Evolutionary conservation across 1,140 invertebrate genomes (phyloP).

Genomic region (Diorhabda sublineata): DNA sequence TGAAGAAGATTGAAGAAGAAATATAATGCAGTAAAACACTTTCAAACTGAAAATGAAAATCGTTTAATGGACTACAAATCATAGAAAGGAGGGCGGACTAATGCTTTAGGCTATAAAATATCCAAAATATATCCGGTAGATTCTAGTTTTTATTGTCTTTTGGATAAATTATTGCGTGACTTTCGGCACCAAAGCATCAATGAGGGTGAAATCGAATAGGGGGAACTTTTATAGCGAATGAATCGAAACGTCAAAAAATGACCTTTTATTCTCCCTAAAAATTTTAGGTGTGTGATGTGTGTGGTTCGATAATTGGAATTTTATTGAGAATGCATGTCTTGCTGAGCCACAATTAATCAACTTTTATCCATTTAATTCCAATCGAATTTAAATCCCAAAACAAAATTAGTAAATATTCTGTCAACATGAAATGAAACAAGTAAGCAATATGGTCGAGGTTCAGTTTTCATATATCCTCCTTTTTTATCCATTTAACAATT

Average conservation of each 20-base stretch:
- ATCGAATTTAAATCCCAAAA: not conserved
- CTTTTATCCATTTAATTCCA: not conserved
- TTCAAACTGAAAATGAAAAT: not conserved
- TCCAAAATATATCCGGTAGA: conserved; percentile 10
- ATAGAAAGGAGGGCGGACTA: conserved; percentile 8
- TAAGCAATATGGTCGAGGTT: no score
- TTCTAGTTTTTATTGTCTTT: conserved; percentile 12
- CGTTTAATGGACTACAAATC: not conserved
- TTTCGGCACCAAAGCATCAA: conserved; percentile 8
- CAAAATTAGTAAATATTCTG: no score
- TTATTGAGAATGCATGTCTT: conserved; percentile 6
- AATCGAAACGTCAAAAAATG: conserved; percentile 9
- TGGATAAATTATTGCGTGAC: conserved; percentile 16
- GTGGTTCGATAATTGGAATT: conserved; percentile 8
- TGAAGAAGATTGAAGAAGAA: not conserved
- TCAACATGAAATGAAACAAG: no score
- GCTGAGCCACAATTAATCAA: not conserved
- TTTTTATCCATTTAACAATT: no score
- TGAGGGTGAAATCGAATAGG: conserved; percentile 3
- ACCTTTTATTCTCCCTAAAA: conserved; percentile 9
- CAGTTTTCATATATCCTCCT: no score
- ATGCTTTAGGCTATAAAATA: conserved; percentile 11
- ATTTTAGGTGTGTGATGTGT: not conserved
- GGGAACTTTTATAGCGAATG: conserved; percentile 14
- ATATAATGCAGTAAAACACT: not conserved